Percentiles rank a stretch among this genome's conserved stretches.
phyloP scores from a whole-genome alignment of 2,888 invertebrate genomes.

The Iphiclides podalirius region DNA sequence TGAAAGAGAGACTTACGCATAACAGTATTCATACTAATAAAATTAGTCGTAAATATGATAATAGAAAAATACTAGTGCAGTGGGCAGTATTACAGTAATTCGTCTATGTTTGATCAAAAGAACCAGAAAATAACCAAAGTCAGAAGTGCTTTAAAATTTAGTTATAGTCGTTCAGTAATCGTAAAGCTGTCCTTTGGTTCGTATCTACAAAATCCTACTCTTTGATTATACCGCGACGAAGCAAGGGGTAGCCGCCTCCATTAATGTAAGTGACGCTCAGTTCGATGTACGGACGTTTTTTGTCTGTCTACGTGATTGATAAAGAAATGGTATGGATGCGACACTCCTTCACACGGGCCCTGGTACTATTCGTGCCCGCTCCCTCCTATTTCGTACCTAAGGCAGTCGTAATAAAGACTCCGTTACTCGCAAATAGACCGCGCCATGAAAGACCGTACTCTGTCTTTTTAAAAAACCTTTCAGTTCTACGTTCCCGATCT shows the following conservation, averaged over 20 bases:
- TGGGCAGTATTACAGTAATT: too few species aligned
- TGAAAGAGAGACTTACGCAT: too few species aligned
- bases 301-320: conserved; percentile 73
- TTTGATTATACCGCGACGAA: conserved; percentile 39
- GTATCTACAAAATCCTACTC: conserved; percentile 31
- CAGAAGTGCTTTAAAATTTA: too few species aligned
- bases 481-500: conserved; percentile 15
- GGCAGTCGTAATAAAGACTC: conserved; percentile 6
- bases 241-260: conserved; percentile 52
- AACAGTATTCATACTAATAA: too few species aligned
- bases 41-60: too few species aligned
- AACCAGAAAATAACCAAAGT: too few species aligned
- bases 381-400: conserved; percentile 12
- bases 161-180: too few species aligned
- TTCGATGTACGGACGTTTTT: conserved; percentile 69
- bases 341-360: conserved; percentile 44
- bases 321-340: conserved; percentile 68
- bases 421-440: not conserved
- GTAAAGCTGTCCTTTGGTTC: too few species aligned
- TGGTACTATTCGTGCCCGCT: conserved; percentile 2
- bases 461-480: conserved; percentile 25
- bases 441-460: conserved; percentile 25
- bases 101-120: too few species aligned
- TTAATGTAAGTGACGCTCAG: conserved; percentile 72
- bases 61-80: too few species aligned